A percentile compares a stretch with the other conserved stretches of the same genome.
phyloP scores from a whole-genome alignment of 64 coral and sea anemone genomes.

The Stichodactyla mertensii region DNA sequence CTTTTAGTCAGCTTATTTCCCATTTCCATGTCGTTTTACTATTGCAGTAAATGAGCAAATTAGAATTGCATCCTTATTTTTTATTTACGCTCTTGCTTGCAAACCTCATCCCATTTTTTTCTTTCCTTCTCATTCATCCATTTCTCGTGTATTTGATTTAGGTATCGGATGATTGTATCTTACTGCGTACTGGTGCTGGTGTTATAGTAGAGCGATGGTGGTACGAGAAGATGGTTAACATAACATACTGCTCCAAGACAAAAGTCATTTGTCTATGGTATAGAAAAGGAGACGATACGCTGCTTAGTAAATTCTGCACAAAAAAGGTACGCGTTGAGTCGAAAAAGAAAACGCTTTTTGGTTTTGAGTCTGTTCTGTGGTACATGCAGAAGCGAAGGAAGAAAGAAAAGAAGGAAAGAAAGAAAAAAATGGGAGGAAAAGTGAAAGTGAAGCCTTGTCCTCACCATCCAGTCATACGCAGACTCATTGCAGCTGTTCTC shows the following conservation, averaged over 20 bases:
- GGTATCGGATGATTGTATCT: slow-evolving; percentile 97
- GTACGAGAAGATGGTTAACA: slow-evolving; percentile 99
- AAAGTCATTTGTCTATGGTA: slow-evolving; percentile 95
- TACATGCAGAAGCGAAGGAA: not conserved
- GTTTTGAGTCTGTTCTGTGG: not conserved
- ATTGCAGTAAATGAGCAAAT: no score
- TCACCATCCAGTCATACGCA: no score
- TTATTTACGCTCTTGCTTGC: not conserved
- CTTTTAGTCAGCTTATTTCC: not conserved
- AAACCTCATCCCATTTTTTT: not conserved
- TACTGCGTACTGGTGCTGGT: slow-evolving; percentile 77
- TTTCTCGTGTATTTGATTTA: slow-evolving; percentile 6
- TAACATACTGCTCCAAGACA: slow-evolving; percentile 92
- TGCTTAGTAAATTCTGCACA: slow-evolving; percentile 98
- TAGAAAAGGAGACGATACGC: slow-evolving; percentile 80
- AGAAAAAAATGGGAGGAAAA: no score
- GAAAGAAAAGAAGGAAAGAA: not conserved
- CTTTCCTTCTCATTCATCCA: not conserved
- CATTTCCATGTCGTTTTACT: not conserved
- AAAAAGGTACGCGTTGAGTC: slow-evolving; percentile 56
- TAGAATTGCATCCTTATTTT: not conserved
- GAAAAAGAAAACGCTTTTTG: not conserved
- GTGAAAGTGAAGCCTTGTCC: no score
- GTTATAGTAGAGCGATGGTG: slow-evolving; percentile 92
- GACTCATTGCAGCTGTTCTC: no score